Evolutionary conservation across 2,113 vertebrate genomes (phyloP).

Genomic region (Piaya cayana): DNA sequence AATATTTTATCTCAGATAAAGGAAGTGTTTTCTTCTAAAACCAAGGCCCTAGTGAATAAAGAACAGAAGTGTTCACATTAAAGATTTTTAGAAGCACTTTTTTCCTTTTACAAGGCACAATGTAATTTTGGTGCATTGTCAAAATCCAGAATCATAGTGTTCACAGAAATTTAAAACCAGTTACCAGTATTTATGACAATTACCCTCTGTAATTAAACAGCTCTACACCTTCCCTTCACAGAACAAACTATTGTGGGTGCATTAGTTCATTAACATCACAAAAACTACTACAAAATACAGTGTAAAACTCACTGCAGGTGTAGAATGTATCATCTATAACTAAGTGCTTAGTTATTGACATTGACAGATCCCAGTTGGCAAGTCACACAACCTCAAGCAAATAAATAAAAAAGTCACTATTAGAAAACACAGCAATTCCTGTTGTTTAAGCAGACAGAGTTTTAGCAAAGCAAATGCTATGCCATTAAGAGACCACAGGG

Average conservation of each 20-base stretch:
- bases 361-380: neutral
- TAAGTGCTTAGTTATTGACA: neutral
- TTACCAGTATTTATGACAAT: neutral
- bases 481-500: neutral
- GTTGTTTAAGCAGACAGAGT: neutral
- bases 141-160: neutral
- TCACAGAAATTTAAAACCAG: neutral
- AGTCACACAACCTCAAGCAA: neutral
- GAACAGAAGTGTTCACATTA: neutral
- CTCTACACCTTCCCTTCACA: neutral
- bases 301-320: neutral
- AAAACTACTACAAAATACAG: neutral
- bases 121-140: neutral
- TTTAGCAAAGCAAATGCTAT: neutral
- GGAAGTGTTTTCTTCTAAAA: neutral
- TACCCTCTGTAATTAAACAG: neutral
- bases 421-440: neutral
- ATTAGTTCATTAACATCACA: neutral
- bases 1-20: slow-evolving; percentile 10
- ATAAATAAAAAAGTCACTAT: neutral
- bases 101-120: neutral
- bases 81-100: neutral
- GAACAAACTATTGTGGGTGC: neutral
- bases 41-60: neutral
- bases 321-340: neutral